Percentiles rank a stretch among this genome's conserved stretches.
phyloP scores from a whole-genome alignment of 2,113 vertebrate genomes.

The Mungos mungo region DNA sequence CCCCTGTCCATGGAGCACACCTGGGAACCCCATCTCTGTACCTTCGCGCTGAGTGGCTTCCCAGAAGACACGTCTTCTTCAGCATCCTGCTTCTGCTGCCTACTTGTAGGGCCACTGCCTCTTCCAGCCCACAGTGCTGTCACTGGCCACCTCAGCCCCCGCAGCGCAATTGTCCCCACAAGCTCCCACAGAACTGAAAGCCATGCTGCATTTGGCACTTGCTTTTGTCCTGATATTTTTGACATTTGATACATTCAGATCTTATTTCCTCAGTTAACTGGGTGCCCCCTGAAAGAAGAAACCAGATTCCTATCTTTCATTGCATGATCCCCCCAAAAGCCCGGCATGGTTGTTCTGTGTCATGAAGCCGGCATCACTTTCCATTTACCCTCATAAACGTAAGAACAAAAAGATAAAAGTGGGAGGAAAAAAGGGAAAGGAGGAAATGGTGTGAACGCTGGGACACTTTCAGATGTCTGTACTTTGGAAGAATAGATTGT shows the following conservation, averaged over 20 bases:
- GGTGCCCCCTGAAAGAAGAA: slow-evolving; percentile 53
- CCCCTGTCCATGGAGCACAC: neutral
- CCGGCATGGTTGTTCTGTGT: neutral
- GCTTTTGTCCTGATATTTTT: slow-evolving; percentile 36
- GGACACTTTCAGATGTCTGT: neutral
- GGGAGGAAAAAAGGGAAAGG: neutral
- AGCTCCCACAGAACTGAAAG: neutral
- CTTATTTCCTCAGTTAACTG: slow-evolving; percentile 40
- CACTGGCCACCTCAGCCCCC: neutral
- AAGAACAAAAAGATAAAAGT: slow-evolving; percentile 12
- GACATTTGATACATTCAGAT: slow-evolving; percentile 57
- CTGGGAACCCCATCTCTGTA: neutral
- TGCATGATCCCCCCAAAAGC: neutral
- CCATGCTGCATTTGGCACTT: neutral
- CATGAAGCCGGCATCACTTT: neutral
- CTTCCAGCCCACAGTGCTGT: rapidly evolving
- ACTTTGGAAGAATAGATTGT: slow-evolving; percentile 22
- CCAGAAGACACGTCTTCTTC: rapidly evolving
- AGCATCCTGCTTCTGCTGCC: rapidly evolving
- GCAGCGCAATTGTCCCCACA: neutral
- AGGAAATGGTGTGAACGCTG: neutral
- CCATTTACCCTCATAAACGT: slow-evolving; percentile 19
- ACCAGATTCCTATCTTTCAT: slow-evolving; percentile 33
- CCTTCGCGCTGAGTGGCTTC: neutral
- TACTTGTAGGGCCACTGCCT: neutral